Base-by-base conservation (phyloP, 1,140 invertebrate genomes). In the Drosophila prosaltans region DNA sequence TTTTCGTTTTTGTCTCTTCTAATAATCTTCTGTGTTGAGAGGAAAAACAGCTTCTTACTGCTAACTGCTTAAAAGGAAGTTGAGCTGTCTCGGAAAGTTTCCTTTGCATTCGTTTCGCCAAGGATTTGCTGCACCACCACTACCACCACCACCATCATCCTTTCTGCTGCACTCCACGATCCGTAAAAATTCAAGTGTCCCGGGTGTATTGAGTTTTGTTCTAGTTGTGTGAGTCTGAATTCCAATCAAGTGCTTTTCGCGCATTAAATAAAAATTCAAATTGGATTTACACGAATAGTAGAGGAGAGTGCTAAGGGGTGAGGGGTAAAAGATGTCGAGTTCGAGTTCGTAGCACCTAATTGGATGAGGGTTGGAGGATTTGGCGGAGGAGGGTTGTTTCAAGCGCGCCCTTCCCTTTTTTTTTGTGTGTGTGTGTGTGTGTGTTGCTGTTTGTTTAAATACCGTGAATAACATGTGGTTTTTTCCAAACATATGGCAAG, bases 391-490 rank as follows among this genome's bases (percentile, higher is more conserved):
- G 70, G 32, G 74, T 43, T 71, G 41, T 8, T 7, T 5, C 8
- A 5, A 5, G 28, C 11, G 65, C 57, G 71, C 74, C 72, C 45
- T 51, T 51, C 24, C 26, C 9, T 51, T 9, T 51, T 51, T 48
- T 48, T 30, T 30, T 30, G 16, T 16, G 16, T 16, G 16, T 16
- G 16, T 16, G 16, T 30, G 2, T 30, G 2, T 30, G 28, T 30
- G 16, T 89, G 78, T 83, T 91, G 81, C 84, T 85, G 79, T 85
- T 91, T 91, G 90, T 91, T 91, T 91, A 91, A 91, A 91, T 90
- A 90, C 90, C 90, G 90, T 91, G 81, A 90, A 91, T 91, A 91
- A 91, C 90, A 91, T 91, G 90, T 91, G 90, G 90, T 91, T 91
- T 91, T 91, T 91, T 91, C 82, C 21, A 76, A 91, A 74, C 90